Evolutionary conservation across 1,140 invertebrate species (phyloP), one percentile per base, ranked within the genome.

Genomic region (Drosophila fuyamai): DNA sequence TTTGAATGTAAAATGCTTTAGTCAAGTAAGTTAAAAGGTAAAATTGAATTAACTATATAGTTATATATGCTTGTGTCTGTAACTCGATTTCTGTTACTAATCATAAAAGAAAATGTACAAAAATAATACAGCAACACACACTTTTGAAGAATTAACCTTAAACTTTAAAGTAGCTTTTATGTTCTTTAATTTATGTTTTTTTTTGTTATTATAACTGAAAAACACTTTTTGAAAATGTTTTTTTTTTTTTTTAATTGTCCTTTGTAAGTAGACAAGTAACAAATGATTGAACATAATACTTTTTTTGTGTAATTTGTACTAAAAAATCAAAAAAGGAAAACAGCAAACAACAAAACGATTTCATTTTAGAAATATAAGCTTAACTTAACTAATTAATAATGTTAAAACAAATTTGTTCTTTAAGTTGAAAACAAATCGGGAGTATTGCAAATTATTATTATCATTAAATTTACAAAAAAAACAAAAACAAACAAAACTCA

Each of bases 381-480:
- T 76, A 76, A 76, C 72, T 84, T 82, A 82, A 82, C 72, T 70
- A 70, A 83, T 71, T 75, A 44, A 62, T 74, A 78, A 46, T 60
- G 48, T 41, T 71, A 65, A 65, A 66, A 54, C 46, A 62, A 68
- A 68, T 74, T 68, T 23, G 18, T 80, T 79, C 66, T 75, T 74
- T 74, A 85, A 77, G 61, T 67, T 74, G 43, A 81, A 71, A 78
- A 81, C 63, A 85, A 85, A 83, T 85, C 82, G 82, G 82, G 82
- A 85, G 82, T 86, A 85, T 85, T 85, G 82, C 82, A 85, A 85
- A 75, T 86, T 81, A 81, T 74, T 68, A 68, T 36, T 67, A 75
- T 61, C 43, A 50, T 53, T 35, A 81, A 78, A 71, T 51, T 50
- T 53, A 67, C 47, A 56, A 68, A 44, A 46, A 43, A 18, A 58